Evolutionary conservation across 2,888 invertebrate species (phyloP).

Genomic region (Caenorhabditis sp.): DNA sequence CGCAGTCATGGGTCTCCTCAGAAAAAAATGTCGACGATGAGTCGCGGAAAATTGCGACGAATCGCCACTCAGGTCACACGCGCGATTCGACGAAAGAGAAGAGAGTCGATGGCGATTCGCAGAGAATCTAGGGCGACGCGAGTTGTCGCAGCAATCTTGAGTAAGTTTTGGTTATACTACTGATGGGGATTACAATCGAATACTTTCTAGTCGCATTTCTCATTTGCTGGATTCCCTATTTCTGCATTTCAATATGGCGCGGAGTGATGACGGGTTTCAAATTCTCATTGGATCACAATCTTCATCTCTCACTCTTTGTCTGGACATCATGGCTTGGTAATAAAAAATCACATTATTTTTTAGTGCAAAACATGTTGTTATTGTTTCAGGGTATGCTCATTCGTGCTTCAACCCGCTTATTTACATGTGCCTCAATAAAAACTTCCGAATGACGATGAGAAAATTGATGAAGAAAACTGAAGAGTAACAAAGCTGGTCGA

Average conservation of each 20-base stretch:
- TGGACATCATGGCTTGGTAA: constrained; percentile 52
- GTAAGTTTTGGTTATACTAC: constrained; percentile 24
- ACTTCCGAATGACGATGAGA: constrained; percentile 56
- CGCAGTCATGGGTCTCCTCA: constrained; percentile 17
- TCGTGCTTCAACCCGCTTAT: constrained; percentile 63
- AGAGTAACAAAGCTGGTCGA: constrained; percentile 3
- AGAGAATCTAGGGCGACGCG: constrained; percentile 58
- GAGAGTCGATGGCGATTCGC: constrained; percentile 59
- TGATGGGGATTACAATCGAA: background rate
- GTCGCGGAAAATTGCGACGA: constrained; percentile 54
- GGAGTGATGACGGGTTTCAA: constrained; percentile 51
- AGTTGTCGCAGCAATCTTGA: constrained; percentile 62
- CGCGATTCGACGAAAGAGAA: constrained; percentile 57
- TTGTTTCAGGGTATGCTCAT: constrained; percentile 54
- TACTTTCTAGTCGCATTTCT: constrained; percentile 56
- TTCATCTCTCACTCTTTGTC: constrained; percentile 43
- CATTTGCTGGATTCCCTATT: constrained; percentile 64
- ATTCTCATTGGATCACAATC: constrained; percentile 21
- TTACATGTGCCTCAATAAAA: constrained; percentile 62
- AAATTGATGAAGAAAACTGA: constrained; percentile 38
- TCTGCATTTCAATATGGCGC: constrained; percentile 52
- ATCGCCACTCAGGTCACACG: constrained; percentile 61
- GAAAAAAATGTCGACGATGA: constrained; percentile 55
- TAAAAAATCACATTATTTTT: background rate
- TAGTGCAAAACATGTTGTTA: background rate